Percentiles rank a stretch among this genome's conserved stretches.
Conservation (phyloP, 2,113 vertebrate species). For the Cyanoderma ruficeps region DNA sequence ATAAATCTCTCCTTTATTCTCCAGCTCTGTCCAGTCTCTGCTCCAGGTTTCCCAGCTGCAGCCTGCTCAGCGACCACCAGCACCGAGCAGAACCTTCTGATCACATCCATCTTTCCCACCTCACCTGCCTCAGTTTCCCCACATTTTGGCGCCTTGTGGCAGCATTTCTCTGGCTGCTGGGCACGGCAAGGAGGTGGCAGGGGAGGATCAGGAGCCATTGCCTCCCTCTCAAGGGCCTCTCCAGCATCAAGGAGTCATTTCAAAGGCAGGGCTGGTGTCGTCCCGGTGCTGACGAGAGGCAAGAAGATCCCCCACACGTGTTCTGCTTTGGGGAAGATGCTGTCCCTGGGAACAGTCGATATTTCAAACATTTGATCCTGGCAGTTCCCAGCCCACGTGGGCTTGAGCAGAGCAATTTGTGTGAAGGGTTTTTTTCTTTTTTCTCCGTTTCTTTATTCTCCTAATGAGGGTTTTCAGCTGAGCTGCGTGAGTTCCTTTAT, state of each 20-base stretch:
- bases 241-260: background rate
- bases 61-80: background rate
- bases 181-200: accelerated
- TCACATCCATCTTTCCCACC: background rate
- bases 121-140: background rate
- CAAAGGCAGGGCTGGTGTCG: background rate
- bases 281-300: background rate
- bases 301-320: background rate
- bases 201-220: accelerated
- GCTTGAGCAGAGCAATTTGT: background rate
- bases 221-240: background rate
- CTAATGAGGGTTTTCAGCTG: background rate
- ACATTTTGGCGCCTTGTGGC: accelerated
- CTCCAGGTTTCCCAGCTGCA: background rate
- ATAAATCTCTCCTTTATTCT: background rate
- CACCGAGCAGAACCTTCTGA: background rate
- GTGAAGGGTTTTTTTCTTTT: background rate
- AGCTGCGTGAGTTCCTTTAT: background rate
- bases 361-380: constrained; percentile 28
- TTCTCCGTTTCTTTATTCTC: background rate
- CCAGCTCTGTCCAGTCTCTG: background rate
- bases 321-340: background rate
- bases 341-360: constrained; percentile 34
- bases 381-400: constrained; percentile 9
- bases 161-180: background rate